phyloP scores from a whole-genome alignment of 2,888 invertebrate species.

The Ochropleura leucogaster region DNA sequence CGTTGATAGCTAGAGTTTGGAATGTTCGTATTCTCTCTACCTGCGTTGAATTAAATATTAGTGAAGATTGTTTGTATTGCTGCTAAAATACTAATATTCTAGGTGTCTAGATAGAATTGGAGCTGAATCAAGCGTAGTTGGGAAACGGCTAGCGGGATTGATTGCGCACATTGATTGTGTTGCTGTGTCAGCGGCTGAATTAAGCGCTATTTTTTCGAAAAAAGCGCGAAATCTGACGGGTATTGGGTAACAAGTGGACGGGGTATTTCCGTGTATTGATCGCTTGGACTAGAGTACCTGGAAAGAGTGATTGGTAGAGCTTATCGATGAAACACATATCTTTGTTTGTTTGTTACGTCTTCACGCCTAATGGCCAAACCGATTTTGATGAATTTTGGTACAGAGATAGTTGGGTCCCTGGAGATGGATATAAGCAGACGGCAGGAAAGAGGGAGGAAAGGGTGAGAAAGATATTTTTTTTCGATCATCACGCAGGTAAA shows the following conservation, averaged over 20 bases:
- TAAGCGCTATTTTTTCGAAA: conserved; percentile 30
- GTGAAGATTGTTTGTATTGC: conserved; percentile 38
- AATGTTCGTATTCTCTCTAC: conserved; percentile 22
- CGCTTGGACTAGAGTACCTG: background rate
- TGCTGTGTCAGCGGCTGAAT: conserved; percentile 48
- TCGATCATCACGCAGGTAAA: too few species aligned
- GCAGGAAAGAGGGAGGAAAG: too few species aligned
- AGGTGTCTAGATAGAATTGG: conserved; percentile 29
- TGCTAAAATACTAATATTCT: conserved; percentile 51
- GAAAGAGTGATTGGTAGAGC: background rate
- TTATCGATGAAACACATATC: background rate
- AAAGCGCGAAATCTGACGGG: conserved; percentile 40
- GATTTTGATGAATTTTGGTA: too few species aligned
- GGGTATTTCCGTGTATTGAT: conserved; percentile 33
- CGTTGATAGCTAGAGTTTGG: conserved; percentile 32
- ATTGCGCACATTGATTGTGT: conserved; percentile 52
- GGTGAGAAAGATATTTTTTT: too few species aligned
- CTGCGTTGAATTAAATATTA: conserved; percentile 59
- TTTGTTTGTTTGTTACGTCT: too few species aligned
- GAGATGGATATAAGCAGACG: too few species aligned
- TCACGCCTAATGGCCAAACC: too few species aligned
- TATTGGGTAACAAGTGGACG: conserved; percentile 7
- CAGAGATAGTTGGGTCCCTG: too few species aligned
- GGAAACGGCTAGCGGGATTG: conserved; percentile 23
- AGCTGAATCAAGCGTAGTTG: conserved; percentile 14